Evolutionary conservation across 1,140 invertebrate species (phyloP), one percentile per base, ranked within the genome.

Genomic region (Drosophila willistoni): DNA sequence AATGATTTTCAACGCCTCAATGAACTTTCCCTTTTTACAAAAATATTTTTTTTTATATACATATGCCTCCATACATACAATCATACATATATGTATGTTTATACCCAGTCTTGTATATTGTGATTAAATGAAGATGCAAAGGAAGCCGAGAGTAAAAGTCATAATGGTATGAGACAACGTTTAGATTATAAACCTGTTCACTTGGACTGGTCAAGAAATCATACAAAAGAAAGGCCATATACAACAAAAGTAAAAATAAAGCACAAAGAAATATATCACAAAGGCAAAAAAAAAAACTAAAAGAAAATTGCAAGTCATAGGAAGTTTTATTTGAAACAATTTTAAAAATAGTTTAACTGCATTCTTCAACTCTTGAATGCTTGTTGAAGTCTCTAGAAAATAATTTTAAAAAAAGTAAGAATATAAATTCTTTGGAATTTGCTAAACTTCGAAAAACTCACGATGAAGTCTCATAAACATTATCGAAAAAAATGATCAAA

Each of bases 91-190:
- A 44, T 9, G n/a, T 14, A 44, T 44, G 42, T 44, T 17, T 57
- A 36, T 67, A 47, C 12, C 29, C 5, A 12, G 36, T 39, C 36
- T 10, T 57, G 62, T 69, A 66, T 65, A 66, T 54, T 55, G 71
- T 64, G 59, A 68, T 84, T 86, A 75, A 86, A 86, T 83, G 83
- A 86, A 86, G 83, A 86, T 87, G 79, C 83, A 77, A 86, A 86
- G 79, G 83, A 83, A 67, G 69, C 61, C n/a, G 13, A 69, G 82
- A 85, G 81, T 70, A 73, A 81, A 75, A 85, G 82, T 68, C 77
- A 68, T 67, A 72, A 67, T 74, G 63, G 63, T 69, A 86, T 87
- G 83, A 60, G 73, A 82, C 79, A 87, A 62, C 83, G 72, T 73
- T 86, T 87, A 86, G 57, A 67, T 47, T 64, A 62, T 47, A 85